Conservation (phyloP, 2,113 vertebrate genomes). For the Perognathus longimembris region DNA sequence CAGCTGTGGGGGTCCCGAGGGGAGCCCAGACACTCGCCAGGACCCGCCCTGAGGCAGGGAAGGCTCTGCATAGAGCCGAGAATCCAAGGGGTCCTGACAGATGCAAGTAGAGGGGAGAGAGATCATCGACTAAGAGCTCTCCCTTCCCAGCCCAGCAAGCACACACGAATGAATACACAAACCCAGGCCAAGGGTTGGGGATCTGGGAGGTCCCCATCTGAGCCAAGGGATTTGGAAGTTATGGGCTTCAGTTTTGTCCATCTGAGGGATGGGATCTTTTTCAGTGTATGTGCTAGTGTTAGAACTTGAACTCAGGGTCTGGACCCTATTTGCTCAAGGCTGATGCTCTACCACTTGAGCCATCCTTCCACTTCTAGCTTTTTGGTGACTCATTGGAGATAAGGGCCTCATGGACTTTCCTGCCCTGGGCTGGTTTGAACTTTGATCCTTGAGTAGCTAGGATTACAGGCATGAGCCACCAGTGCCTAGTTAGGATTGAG, state of each 20-base stretch:
- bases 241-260: background rate
- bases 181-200: background rate
- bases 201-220: too few species aligned
- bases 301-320: too few species aligned
- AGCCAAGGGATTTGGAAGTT: background rate
- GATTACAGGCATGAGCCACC: too few species aligned
- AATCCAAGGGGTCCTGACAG: constrained; percentile 60
- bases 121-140: constrained; percentile 16
- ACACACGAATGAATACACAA: background rate
- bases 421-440: too few species aligned
- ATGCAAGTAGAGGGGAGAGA: background rate
- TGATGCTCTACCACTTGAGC: too few species aligned
- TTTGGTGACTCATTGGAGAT: too few species aligned
- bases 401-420: too few species aligned
- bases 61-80: constrained; percentile 41
- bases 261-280: background rate
- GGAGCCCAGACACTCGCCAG: constrained; percentile 61
- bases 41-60: constrained; percentile 73
- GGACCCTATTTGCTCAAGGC: too few species aligned
- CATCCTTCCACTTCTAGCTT: too few species aligned
- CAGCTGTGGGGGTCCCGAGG: constrained; percentile 56
- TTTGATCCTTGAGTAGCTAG: too few species aligned
- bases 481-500: background rate
- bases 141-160: background rate
- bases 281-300: too few species aligned